Percentiles rank a stretch among this genome's conserved stretches.
Conservation (phyloP, 2,888 invertebrate genomes). For the Cephus nigrinus region DNA sequence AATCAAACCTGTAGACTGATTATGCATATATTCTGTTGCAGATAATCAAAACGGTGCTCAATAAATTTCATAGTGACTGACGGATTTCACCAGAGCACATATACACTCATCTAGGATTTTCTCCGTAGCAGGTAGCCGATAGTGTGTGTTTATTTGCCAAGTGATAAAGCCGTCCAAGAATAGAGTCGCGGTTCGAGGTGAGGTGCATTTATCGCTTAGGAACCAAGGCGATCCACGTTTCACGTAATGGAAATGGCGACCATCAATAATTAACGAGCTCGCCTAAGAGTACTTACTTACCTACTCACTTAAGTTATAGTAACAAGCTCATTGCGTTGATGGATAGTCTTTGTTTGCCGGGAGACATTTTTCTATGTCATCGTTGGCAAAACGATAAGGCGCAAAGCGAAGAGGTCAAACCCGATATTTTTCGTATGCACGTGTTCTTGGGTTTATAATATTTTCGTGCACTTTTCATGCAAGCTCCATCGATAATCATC, state of each 20-base stretch:
- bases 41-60: not conserved
- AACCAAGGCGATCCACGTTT: constrained; percentile 37
- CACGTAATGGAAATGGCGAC: constrained; percentile 17
- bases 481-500: not conserved
- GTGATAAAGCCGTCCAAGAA: constrained; percentile 14
- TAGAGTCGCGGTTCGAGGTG: constrained; percentile 11
- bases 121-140: not conserved
- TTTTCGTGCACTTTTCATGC: not conserved
- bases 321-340: constrained; percentile 1
- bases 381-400: constrained; percentile 47
- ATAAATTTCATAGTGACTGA: not conserved
- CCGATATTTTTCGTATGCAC: not conserved
- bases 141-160: constrained; percentile 12
- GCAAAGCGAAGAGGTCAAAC: not conserved
- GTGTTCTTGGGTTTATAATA: not conserved
- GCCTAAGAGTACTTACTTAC: constrained; percentile 12
- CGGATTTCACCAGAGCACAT: not conserved
- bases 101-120: not conserved
- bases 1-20: not conserved
- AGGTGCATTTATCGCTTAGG: constrained; percentile 30
- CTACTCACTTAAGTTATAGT: constrained; percentile 6
- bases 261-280: constrained; percentile 28
- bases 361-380: constrained; percentile 37
- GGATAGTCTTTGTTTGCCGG: constrained; percentile 1
- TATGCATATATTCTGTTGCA: not conserved